Conservation (phyloP, 2,797 vertebrate genomes). For the Myotis findleyi region DNA sequence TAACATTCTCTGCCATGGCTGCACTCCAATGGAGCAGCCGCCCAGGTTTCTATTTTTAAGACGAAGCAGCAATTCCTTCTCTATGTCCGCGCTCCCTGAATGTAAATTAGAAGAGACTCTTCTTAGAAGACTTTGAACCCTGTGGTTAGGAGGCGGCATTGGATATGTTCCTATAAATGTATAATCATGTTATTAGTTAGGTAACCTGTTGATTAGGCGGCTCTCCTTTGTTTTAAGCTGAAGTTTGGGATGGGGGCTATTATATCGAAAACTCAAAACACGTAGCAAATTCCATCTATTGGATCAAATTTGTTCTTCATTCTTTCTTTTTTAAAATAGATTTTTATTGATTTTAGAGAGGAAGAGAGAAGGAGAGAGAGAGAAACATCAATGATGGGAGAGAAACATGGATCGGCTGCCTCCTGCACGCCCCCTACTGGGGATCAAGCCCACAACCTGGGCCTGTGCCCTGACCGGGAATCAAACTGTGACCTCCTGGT, state of each 20-base stretch:
- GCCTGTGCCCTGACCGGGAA: too few relatives aligned
- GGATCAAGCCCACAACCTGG: too few relatives aligned
- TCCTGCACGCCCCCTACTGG: too few relatives aligned
- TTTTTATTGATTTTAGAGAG: too few relatives aligned
- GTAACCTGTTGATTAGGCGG: neutral
- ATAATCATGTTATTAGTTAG: neutral
- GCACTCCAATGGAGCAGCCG: neutral
- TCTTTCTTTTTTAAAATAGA: neutral
- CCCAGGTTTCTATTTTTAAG: constrained; percentile 1
- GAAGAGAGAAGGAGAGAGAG: too few relatives aligned
- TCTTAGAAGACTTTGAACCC: neutral
- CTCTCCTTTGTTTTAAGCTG: neutral
- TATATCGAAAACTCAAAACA: neutral
- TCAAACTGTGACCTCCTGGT: too few relatives aligned
- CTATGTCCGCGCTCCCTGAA: neutral
- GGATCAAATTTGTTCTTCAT: constrained; percentile 19
- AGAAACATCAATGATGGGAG: too few relatives aligned
- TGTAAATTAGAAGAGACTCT: neutral
- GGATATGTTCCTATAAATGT: neutral
- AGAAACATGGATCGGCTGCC: too few relatives aligned
- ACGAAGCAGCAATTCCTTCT: neutral
- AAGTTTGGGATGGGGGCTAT: neutral
- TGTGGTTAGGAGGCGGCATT: neutral
- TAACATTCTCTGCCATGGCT: neutral
- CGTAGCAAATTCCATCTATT: neutral